Conservation (phyloP, 2,797 vertebrate species). For the Naso thynnoides region DNA sequence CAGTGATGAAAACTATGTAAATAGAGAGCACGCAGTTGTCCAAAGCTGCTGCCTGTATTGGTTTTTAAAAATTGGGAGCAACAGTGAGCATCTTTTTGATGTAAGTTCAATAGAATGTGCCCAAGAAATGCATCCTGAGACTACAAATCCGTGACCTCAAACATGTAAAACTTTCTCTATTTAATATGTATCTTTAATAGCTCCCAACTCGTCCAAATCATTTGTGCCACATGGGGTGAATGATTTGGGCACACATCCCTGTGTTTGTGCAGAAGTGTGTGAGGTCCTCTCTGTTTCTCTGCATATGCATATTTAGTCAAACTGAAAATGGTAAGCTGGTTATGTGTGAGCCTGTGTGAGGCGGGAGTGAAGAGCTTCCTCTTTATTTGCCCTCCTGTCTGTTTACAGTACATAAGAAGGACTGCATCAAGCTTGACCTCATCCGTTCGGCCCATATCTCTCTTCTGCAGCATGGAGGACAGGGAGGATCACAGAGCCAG, state of each 20-base stretch:
- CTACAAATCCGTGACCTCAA: neutral
- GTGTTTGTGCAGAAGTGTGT: conserved; percentile 39
- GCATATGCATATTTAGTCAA: conserved; percentile 70
- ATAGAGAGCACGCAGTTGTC: conserved; percentile 27
- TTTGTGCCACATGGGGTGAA: conserved; percentile 18
- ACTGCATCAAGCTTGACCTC: conserved; percentile 52
- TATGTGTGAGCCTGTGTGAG: conserved; percentile 64
- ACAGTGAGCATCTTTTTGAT: conserved; percentile 21
- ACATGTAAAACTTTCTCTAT: conserved; percentile 11
- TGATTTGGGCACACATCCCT: conserved; percentile 9
- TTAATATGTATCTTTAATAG: neutral
- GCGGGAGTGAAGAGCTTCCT: conserved; percentile 35
- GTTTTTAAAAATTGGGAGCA: conserved; percentile 19
- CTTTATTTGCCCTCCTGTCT: conserved; percentile 60
- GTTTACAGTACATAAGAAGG: conserved; percentile 56
- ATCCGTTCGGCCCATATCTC: conserved; percentile 60
- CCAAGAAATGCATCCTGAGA: neutral
- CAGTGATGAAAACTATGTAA: conserved; percentile 36
- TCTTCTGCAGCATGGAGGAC: conserved; percentile 49
- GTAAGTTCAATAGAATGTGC: neutral
- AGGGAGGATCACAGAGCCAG: conserved; percentile 34
- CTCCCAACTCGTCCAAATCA: conserved; percentile 24
- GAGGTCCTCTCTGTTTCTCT: conserved; percentile 52
- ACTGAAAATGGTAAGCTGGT: conserved; percentile 70
- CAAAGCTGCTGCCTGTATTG: conserved; percentile 20